phyloP scores from a whole-genome alignment of 2,797 vertebrate species.

The Octomys mimax region DNA sequence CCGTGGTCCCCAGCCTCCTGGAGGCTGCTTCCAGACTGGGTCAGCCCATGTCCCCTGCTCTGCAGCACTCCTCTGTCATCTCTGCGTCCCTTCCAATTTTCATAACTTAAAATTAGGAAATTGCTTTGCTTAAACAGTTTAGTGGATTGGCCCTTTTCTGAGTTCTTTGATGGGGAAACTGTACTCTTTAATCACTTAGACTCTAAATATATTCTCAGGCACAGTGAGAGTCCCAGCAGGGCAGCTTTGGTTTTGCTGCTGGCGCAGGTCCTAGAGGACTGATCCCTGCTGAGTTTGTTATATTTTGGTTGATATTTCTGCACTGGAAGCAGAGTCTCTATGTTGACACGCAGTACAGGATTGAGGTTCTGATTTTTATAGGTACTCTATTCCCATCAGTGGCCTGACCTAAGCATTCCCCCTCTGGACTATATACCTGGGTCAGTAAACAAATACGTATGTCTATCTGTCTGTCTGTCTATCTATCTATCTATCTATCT shows the following conservation, averaged over 20 bases:
- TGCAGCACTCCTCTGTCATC: not conserved
- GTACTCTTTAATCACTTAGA: not conserved
- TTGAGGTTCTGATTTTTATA: not conserved
- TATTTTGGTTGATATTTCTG: constrained; percentile 49
- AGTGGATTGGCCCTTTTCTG: not conserved
- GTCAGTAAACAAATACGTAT: not conserved
- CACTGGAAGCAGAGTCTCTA: not conserved
- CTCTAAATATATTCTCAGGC: not conserved
- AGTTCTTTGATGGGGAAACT: not conserved
- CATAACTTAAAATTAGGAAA: not conserved
- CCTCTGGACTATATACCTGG: not conserved
- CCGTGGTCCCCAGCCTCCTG: not conserved
- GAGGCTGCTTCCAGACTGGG: not conserved
- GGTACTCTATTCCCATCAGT: not conserved
- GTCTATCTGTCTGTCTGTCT: too few relatives aligned
- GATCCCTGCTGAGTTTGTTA: not conserved
- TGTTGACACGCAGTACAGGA: not conserved
- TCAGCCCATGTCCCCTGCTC: not conserved
- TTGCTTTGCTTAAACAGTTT: constrained; percentile 5
- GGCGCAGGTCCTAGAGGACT: not conserved
- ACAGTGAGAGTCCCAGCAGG: not conserved
- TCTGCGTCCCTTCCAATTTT: not conserved
- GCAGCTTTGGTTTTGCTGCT: not conserved
- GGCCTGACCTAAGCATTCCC: not conserved
- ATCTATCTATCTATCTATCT: not conserved